These are phyloP conservation scores for Drosophila pectinifera DNA, from an alignment of 1,140 invertebrate species.

Conservation along the genomic window DNA sequence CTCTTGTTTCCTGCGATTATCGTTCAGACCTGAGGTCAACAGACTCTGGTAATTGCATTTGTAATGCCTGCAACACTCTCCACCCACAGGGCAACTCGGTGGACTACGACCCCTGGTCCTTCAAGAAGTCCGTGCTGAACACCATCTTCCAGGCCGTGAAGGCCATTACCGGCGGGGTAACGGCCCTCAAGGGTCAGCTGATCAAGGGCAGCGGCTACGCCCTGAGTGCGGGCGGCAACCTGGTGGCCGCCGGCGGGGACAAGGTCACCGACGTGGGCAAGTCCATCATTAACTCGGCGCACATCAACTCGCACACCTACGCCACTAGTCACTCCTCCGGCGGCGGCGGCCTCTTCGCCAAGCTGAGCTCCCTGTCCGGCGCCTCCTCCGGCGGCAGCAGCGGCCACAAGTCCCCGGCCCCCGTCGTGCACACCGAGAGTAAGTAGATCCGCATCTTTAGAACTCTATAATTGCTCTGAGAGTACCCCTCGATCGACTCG, in stretches of 20 bases:
- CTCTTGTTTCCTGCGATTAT: conserved; percentile 3
- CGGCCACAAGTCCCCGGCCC: conserved; percentile 58
- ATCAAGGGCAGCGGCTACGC: conserved; percentile 93
- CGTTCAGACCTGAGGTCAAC: not conserved
- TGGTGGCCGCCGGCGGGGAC: conserved; percentile 87
- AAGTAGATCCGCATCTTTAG: conserved; percentile 58
- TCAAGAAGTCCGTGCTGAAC: conserved; percentile 92
- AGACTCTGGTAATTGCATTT: not conserved
- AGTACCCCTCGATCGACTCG: not conserved
- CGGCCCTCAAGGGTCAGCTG: conserved; percentile 93
- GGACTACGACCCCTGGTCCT: conserved; percentile 89
- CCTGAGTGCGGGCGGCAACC: conserved; percentile 90
- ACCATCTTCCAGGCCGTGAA: conserved; percentile 93
- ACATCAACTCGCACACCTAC: conserved; percentile 86
- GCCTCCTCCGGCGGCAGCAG: conserved; percentile 82
- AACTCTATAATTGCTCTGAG: not conserved
- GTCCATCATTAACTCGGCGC: conserved; percentile 90
- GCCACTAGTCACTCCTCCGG: conserved; percentile 59
- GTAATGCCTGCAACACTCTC: no score
- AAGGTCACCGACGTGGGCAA: conserved; percentile 91
- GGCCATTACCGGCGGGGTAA: conserved; percentile 92
- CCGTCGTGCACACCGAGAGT: conserved; percentile 79
- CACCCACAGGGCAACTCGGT: conserved; percentile 86
- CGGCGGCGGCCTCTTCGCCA: conserved; percentile 73
- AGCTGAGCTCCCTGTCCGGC: conserved; percentile 76